Conservation (phyloP, 2,797 vertebrate genomes). For the Falco berigora region DNA sequence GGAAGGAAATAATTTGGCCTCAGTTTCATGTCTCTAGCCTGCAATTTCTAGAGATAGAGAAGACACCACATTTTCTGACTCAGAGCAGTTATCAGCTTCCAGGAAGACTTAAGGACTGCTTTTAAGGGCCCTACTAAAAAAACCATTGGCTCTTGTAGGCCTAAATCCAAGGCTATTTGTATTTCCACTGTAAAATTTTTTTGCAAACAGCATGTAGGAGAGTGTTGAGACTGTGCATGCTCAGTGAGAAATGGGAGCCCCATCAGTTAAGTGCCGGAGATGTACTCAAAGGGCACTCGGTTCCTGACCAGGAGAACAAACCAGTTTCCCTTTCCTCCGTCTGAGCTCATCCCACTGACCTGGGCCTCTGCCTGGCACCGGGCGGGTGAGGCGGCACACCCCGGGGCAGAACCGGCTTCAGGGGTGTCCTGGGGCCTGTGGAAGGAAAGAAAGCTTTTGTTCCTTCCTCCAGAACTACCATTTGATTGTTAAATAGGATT, state of each 20-base stretch:
- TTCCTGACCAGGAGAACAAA: not conserved
- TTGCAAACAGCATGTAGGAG: not conserved
- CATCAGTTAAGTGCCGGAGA: not conserved
- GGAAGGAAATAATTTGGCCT: not conserved
- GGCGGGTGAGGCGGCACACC: not conserved
- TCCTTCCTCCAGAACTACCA: not conserved
- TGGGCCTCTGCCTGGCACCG: not conserved
- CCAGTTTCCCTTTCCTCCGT: not conserved
- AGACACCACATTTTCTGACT: not conserved
- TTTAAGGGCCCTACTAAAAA: not conserved
- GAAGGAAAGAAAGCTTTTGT: not conserved
- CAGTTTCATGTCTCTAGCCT: not conserved
- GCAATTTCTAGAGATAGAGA: not conserved
- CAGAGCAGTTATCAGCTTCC: not conserved
- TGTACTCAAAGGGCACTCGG: not conserved
- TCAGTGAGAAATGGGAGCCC: not conserved
- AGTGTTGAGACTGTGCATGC: not conserved
- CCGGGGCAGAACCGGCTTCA: not conserved
- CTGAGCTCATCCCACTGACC: not conserved
- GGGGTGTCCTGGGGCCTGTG: not conserved
- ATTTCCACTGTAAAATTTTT: not conserved
- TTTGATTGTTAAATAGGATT: not conserved
- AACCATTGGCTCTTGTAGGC: not conserved
- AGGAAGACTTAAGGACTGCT: not conserved
- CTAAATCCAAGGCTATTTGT: not conserved